Conservation (phyloP, 2,888 invertebrate genomes). For the Oscheius sp. region DNA sequence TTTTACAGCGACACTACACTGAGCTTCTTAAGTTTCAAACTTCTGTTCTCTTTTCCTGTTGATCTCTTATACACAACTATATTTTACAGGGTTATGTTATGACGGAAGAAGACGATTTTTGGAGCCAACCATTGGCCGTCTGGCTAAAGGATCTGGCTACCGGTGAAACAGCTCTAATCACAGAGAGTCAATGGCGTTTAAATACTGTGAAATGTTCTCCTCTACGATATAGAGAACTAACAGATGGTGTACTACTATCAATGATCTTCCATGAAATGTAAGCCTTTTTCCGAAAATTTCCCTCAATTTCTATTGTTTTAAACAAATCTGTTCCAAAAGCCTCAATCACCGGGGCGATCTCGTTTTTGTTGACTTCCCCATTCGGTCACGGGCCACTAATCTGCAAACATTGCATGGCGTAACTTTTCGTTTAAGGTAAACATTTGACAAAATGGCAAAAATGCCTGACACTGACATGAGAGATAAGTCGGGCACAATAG, state of each 20-base stretch:
- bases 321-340: neutral
- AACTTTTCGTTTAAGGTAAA: slow-evolving; percentile 18
- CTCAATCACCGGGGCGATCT: slow-evolving; percentile 10
- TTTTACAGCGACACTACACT: slow-evolving; percentile 17
- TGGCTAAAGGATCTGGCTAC: slow-evolving; percentile 24
- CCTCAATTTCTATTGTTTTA: neutral
- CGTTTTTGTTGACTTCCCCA: slow-evolving; percentile 29
- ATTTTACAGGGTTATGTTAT: slow-evolving; percentile 3
- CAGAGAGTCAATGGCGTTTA: slow-evolving; percentile 32
- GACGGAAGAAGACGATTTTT: slow-evolving; percentile 26
- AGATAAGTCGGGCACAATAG: too few relatives aligned
- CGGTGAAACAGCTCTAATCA: slow-evolving; percentile 20
- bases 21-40: slow-evolving; percentile 13
- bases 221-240: slow-evolving; percentile 51
- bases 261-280: slow-evolving; percentile 51
- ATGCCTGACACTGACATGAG: neutral
- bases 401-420: slow-evolving; percentile 26
- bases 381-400: slow-evolving; percentile 30
- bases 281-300: neutral
- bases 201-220: slow-evolving; percentile 17
- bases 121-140: slow-evolving; percentile 24
- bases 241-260: slow-evolving; percentile 53
- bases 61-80: neutral
- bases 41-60: slow-evolving; percentile 3
- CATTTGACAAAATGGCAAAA: slow-evolving; percentile 10